These are phyloP conservation scores for Thymelicus acteon DNA, from an alignment of 2,888 invertebrate genomes.

Conservation along the genomic window DNA sequence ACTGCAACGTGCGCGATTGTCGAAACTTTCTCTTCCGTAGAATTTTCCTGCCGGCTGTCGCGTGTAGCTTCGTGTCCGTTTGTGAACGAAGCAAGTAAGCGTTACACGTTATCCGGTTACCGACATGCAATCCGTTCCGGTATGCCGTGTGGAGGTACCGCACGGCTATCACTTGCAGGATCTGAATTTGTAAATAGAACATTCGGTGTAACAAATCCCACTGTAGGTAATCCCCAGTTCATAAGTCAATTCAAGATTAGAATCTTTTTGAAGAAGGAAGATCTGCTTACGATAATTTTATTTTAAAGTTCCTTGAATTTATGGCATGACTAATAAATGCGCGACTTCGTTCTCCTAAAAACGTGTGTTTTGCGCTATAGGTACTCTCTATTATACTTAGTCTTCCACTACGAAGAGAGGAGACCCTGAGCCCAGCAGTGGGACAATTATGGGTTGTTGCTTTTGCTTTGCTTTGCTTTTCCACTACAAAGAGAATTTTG, in stretches of 20 bases:
- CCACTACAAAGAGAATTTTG: no score
- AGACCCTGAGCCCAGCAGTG: no score
- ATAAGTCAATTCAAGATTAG: not conserved
- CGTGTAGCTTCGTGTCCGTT: slow-evolving; percentile 57
- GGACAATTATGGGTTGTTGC: no score
- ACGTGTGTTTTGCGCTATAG: no score
- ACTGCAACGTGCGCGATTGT: slow-evolving; percentile 66
- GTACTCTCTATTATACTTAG: no score
- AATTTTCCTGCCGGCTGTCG: slow-evolving; percentile 51
- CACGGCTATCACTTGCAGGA: slow-evolving; percentile 71
- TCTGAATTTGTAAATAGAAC: slow-evolving; percentile 49
- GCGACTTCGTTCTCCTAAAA: no score
- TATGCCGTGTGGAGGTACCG: slow-evolving; percentile 78
- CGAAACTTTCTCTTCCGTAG: slow-evolving; percentile 56
- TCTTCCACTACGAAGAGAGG: no score
- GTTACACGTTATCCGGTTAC: slow-evolving; percentile 67
- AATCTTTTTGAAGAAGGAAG: not conserved
- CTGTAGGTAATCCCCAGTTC: not conserved
- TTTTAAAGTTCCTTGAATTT: no score
- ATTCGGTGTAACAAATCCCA: not conserved
- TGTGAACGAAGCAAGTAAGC: slow-evolving; percentile 71
- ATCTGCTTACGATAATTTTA: no score
- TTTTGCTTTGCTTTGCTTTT: no score
- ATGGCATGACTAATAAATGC: no score
- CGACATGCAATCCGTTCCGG: slow-evolving; percentile 69